Percentiles rank a stretch among this genome's conserved stretches.
phyloP scores from a whole-genome alignment of 2,113 vertebrate species.

The Vidua chalybeata region DNA sequence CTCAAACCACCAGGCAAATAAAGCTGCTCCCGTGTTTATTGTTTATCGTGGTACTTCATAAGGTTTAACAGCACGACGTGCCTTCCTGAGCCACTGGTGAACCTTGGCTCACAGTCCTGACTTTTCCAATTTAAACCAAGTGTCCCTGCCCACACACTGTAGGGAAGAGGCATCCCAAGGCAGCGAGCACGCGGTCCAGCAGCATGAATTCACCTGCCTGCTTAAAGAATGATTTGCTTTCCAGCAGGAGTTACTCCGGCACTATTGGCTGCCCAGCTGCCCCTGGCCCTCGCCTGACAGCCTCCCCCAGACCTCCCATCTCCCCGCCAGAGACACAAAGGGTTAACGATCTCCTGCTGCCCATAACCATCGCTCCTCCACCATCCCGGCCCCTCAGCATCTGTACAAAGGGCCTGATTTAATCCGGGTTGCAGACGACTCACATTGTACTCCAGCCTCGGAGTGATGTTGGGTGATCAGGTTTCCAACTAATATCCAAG shows the following conservation, averaged over 20 bases:
- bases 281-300: not conserved
- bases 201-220: not conserved
- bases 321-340: not conserved
- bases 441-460: slow-evolving; percentile 40
- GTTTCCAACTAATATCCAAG: slow-evolving; percentile 69
- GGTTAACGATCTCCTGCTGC: slow-evolving; percentile 1
- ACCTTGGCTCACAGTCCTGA: not conserved
- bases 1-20: not conserved
- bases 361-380: not conserved
- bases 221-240: not conserved
- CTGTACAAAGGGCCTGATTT: slow-evolving; percentile 59
- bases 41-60: not conserved
- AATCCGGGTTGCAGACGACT: slow-evolving; percentile 46
- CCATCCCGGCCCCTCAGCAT: slow-evolving; percentile 16
- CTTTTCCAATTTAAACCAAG: not conserved
- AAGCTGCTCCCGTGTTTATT: not conserved
- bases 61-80: not conserved
- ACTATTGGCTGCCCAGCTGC: accelerated
- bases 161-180: not conserved
- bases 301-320: not conserved
- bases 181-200: accelerated
- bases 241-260: not conserved
- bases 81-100: not conserved
- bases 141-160: accelerated
- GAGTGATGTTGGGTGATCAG: slow-evolving; percentile 51